These are phyloP conservation scores for Calameuta idolon DNA, from an alignment of 2,888 invertebrate genomes.

Conservation along the genomic window DNA sequence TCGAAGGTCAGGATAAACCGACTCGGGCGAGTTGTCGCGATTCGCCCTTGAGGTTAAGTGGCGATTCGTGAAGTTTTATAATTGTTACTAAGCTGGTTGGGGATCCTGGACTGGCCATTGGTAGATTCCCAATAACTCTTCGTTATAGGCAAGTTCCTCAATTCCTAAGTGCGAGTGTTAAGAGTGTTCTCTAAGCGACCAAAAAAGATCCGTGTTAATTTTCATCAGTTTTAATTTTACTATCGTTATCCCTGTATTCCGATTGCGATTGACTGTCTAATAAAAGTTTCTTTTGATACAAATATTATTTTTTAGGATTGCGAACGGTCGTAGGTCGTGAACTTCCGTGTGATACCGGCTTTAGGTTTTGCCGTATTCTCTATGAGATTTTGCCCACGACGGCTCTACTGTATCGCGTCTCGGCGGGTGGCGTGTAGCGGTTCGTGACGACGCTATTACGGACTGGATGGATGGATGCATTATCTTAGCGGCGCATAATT, in stretches of 20 bases:
- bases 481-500: constrained; percentile 34
- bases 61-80: constrained; percentile 58
- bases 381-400: background rate
- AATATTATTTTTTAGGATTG: no score
- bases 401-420: constrained; percentile 29
- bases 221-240: no score
- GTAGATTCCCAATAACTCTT: constrained; percentile 26
- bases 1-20: constrained; percentile 19
- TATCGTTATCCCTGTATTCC: no score
- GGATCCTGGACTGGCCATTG: constrained; percentile 54
- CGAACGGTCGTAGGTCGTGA: background rate
- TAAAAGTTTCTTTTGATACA: no score
- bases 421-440: constrained; percentile 36
- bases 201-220: no score
- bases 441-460: constrained; percentile 43
- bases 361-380: background rate
- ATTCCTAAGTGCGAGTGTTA: no score
- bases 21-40: constrained; percentile 45
- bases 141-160: background rate
- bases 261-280: no score
- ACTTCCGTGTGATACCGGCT: background rate
- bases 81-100: constrained; percentile 45
- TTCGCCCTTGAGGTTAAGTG: constrained; percentile 62
- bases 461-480: constrained; percentile 42
- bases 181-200: no score